A percentile compares a stretch with the other conserved stretches of the same genome.
phyloP scores from a whole-genome alignment of 2,113 vertebrate genomes.

The Hemiprocne comata region DNA sequence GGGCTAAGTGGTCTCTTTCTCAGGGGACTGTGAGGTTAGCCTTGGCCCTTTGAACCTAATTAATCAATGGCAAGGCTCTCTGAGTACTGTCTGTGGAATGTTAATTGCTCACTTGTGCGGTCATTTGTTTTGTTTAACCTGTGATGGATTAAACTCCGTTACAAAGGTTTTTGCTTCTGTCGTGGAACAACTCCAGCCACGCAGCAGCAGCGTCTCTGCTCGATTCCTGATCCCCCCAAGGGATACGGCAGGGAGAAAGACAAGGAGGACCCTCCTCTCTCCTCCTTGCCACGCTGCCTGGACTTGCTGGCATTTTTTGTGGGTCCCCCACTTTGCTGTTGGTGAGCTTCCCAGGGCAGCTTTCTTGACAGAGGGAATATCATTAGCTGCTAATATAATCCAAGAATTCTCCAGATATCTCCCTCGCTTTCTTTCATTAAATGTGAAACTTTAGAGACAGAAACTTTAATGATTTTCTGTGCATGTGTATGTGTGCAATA shows the following conservation, averaged over 20 bases:
- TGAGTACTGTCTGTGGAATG: not conserved
- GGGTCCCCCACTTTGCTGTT: not conserved
- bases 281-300: fast-evolving
- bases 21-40: constrained; percentile 19
- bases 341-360: not conserved
- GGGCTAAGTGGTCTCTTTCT: constrained; percentile 40
- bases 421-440: not conserved
- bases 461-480: constrained; percentile 45
- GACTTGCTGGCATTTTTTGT: fast-evolving
- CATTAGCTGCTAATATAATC: not conserved
- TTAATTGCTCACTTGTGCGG: constrained; percentile 60
- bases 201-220: not conserved
- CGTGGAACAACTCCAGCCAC: not conserved
- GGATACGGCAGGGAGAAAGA: not conserved
- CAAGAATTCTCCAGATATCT: not conserved
- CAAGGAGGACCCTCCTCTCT: not conserved
- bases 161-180: not conserved
- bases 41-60: constrained; percentile 60
- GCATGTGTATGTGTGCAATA: not conserved
- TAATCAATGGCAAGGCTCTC: not conserved
- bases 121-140: constrained; percentile 63
- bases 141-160: not conserved
- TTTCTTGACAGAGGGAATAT: not conserved
- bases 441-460: constrained; percentile 18
- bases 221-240: fast-evolving